Percentiles rank a stretch among this genome's conserved stretches.
phyloP scores from a whole-genome alignment of 2,888 invertebrate species.

The Patella ulyssiponensis region DNA sequence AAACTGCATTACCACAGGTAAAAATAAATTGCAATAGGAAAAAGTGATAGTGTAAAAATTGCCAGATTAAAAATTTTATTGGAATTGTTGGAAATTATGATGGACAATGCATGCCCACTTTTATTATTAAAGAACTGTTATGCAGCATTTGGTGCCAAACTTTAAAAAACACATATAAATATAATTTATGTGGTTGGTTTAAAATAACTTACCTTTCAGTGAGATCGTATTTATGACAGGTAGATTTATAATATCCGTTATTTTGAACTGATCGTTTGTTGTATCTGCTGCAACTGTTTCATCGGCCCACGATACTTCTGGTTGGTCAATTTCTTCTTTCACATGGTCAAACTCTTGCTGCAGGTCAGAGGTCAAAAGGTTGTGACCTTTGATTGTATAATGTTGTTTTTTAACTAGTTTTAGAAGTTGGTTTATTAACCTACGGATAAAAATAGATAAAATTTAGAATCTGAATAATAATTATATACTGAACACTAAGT shows the following conservation, averaged over 20 bases:
- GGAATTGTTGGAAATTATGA: too few relatives aligned
- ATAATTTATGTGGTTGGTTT: not conserved
- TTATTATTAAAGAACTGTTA: too few relatives aligned
- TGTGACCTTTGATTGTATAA: constrained; percentile 54
- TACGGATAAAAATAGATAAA: too few relatives aligned
- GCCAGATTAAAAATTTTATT: too few relatives aligned
- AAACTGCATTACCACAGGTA: too few relatives aligned
- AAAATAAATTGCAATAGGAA: too few relatives aligned
- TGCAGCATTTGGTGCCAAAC: too few relatives aligned
- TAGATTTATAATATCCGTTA: constrained; percentile 38
- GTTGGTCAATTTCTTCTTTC: constrained; percentile 48
- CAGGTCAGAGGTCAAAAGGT: constrained; percentile 54
- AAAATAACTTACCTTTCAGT: constrained; percentile 18
- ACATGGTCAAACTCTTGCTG: constrained; percentile 46
- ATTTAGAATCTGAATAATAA: too few relatives aligned
- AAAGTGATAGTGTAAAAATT: too few relatives aligned
- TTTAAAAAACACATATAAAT: not conserved
- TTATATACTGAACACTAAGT: too few relatives aligned
- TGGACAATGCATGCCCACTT: too few relatives aligned
- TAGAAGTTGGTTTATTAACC: constrained; percentile 48
- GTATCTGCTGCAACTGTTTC: constrained; percentile 31
- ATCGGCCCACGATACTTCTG: constrained; percentile 63
- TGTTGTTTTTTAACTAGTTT: constrained; percentile 56
- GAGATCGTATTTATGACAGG: constrained; percentile 32
- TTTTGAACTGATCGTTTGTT: constrained; percentile 24